Conservation (phyloP, 2,113 vertebrate genomes). For the Charina bottae region DNA sequence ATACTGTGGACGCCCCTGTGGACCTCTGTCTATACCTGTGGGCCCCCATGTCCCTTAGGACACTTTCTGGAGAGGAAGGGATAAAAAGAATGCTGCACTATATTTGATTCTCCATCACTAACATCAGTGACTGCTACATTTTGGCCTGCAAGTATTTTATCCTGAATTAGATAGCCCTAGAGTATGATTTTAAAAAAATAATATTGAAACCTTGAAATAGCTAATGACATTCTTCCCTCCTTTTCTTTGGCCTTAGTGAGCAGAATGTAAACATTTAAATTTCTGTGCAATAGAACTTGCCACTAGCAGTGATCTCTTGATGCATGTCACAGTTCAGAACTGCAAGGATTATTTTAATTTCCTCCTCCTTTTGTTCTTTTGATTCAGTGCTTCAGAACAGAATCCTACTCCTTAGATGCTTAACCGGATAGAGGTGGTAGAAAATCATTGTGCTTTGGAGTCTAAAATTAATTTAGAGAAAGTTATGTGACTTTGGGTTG, state of each 20-base stretch:
- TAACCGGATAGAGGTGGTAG: constrained; percentile 38
- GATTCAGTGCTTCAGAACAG: constrained; percentile 54
- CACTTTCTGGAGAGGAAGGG: background rate
- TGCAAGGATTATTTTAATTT: constrained; percentile 71
- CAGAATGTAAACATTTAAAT: constrained; percentile 12
- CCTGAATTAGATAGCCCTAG: background rate
- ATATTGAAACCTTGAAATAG: background rate
- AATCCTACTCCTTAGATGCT: constrained; percentile 29
- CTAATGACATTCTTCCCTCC: constrained; percentile 30
- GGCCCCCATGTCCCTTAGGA: background rate
- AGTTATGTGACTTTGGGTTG: background rate
- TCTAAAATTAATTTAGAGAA: constrained; percentile 38
- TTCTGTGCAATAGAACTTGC: constrained; percentile 25
- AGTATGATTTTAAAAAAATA: too few species aligned
- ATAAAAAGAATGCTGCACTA: too few species aligned
- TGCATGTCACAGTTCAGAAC: constrained; percentile 64
- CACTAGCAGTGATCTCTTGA: constrained; percentile 67
- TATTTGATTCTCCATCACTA: too few species aligned
- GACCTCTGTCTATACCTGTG: too few species aligned
- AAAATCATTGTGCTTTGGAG: constrained; percentile 25
- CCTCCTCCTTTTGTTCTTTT: constrained; percentile 65
- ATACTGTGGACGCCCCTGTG: too few species aligned
- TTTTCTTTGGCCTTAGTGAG: constrained; percentile 48
- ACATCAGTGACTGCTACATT: too few species aligned
- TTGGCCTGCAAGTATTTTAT: background rate